These are phyloP conservation scores for Drusus annulatus DNA, from an alignment of 1,140 invertebrate species.

Conservation along the genomic window DNA sequence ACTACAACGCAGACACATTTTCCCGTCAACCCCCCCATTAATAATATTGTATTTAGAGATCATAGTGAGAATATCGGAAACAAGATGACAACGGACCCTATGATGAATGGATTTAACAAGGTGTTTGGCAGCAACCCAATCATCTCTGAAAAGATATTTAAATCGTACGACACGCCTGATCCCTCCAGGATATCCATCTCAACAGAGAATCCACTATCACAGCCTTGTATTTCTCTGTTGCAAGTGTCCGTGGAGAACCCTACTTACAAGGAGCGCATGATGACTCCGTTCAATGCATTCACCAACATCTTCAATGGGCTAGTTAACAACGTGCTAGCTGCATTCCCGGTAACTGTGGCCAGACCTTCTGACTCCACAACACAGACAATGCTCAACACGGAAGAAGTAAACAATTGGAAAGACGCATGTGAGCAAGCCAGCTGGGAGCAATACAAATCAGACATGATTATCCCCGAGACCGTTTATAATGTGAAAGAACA, in stretches of 20 bases:
- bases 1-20: background rate
- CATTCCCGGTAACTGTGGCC: too few relatives aligned
- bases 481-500: background rate
- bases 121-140: constrained; percentile 26
- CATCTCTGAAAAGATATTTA: constrained; percentile 16
- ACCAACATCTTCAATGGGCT: too few relatives aligned
- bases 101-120: constrained; percentile 1
- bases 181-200: too few relatives aligned
- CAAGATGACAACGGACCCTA: background rate
- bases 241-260: background rate
- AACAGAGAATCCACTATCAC: background rate
- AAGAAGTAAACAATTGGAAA: background rate
- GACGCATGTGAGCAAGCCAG: background rate
- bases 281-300: background rate
- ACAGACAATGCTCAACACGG: background rate
- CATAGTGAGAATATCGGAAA: background rate
- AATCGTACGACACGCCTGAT: background rate
- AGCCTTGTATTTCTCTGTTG: background rate
- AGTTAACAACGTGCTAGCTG: too few relatives aligned
- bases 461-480: background rate
- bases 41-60: too few relatives aligned
- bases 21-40: too few relatives aligned
- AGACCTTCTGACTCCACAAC: too few relatives aligned
- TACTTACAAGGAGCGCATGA: background rate
- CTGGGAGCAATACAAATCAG: background rate